phyloP scores from a whole-genome alignment of 2,888 invertebrate genomes.

The Pammene aurita region DNA sequence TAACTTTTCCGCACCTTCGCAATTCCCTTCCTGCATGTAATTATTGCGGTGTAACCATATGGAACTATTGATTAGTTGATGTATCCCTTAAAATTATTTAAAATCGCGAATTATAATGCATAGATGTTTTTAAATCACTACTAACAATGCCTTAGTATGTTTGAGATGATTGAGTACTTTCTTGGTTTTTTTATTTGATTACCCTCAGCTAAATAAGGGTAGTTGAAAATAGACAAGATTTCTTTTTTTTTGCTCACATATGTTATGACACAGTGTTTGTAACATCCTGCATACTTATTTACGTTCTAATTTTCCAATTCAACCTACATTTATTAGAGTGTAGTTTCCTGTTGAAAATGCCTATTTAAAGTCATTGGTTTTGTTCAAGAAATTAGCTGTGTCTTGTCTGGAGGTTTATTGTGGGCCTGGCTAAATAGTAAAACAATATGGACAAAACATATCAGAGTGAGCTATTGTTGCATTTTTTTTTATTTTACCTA shows the following conservation, averaged over 20 bases:
- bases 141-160: not conserved
- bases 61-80: constrained; percentile 27
- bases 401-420: too few relatives aligned
- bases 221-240: not conserved
- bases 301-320: too few relatives aligned
- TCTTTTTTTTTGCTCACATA: not conserved
- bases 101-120: constrained; percentile 1
- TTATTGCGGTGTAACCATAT: constrained; percentile 19
- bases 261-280: not conserved
- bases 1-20: not conserved
- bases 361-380: too few relatives aligned
- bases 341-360: too few relatives aligned
- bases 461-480: too few relatives aligned
- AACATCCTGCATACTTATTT: not conserved
- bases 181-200: not conserved
- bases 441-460: too few relatives aligned
- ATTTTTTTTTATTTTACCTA: too few relatives aligned
- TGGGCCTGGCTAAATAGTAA: too few relatives aligned
- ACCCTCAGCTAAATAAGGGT: not conserved
- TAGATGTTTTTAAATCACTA: constrained; percentile 6
- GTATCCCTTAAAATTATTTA: constrained; percentile 1
- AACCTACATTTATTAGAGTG: too few relatives aligned
- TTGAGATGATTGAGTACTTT: not conserved
- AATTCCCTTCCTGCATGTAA: constrained; percentile 1
- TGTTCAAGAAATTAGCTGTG: too few relatives aligned